Base-by-base conservation (phyloP, 2,888 invertebrate species). In the Meliscaeva auricollis region DNA sequence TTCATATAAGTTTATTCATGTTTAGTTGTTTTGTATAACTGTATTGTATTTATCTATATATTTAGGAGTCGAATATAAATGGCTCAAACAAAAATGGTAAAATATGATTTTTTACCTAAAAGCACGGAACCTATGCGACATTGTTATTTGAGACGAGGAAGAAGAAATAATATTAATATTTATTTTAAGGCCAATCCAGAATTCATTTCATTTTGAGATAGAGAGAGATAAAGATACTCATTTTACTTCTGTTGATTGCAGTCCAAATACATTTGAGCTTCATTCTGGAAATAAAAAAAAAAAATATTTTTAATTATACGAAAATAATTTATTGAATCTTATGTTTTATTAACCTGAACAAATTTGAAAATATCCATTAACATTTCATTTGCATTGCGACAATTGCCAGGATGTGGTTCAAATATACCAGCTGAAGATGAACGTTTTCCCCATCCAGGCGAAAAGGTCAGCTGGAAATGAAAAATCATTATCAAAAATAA, bases 281-380 rank as follows among this genome's bases (percentile, higher is more conserved):
- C 88, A 5, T 87, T 72, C 87, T 88, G 13, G 22, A 8, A 64
- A 79, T n/a, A n/a, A 30, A 35, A 52, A 73, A 41, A 56, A 9
- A 9, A 38, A 38, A 38, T 9, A 38, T 8, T 38, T 9, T 3
- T 38, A 2, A 3, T 38, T 38, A n/a, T n/a, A n/a, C n/a, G n/a
- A n/a, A n/a, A n/a, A n/a, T n/a, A n/a, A n/a, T n/a, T n/a, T n/a
- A 8, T 38, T 38, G 9, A 11, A 0, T 9, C 1, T 9, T 44
- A 44, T 17, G 0, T 11, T 38, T 26, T 13, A 15, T 30, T 8
- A 1, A 90, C 90, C 88, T 90, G 91, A 3, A 92, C 90, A 87
- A 90, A 91, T 20, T 90, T 90, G 78, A 92, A 91, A 82, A 92
- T 91, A 54, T 91, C 90, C 87, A 92, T 84, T 7, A 92, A 87